Evolutionary conservation across 2,113 vertebrate species (phyloP).

Genomic region (Halcyon malimbica): DNA sequence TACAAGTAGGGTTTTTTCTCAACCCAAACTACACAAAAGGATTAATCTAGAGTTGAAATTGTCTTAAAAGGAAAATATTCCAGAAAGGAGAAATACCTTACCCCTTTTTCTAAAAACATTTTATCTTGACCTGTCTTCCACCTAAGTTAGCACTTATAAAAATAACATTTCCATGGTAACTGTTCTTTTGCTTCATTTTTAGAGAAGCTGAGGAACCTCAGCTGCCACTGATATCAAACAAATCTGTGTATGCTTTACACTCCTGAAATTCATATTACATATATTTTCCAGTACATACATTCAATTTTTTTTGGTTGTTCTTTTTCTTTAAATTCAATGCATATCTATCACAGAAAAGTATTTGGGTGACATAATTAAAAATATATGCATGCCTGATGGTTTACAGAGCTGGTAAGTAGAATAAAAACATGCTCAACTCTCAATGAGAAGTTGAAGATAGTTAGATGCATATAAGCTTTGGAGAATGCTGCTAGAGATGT

Average conservation of each 20-base stretch:
- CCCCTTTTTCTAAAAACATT: neutral
- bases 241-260: neutral
- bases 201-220: conserved; percentile 45
- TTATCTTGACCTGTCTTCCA: conserved; percentile 57
- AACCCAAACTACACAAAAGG: neutral
- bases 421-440: neutral
- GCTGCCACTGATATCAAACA: conserved; percentile 17
- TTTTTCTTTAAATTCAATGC: neutral
- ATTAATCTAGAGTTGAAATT: neutral
- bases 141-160: conserved; percentile 40
- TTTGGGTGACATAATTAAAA: neutral
- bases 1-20: neutral
- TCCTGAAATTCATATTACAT: neutral
- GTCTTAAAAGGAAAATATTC: neutral
- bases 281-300: neutral
- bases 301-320: neutral
- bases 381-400: neutral
- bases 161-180: conserved; percentile 66
- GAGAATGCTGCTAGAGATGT: neutral
- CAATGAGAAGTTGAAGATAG: neutral
- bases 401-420: neutral
- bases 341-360: neutral
- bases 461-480: neutral
- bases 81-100: neutral
- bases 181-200: conserved; percentile 48